Conservation (phyloP, 2,888 invertebrate genomes). For the Lasioglossum zephyrum region DNA sequence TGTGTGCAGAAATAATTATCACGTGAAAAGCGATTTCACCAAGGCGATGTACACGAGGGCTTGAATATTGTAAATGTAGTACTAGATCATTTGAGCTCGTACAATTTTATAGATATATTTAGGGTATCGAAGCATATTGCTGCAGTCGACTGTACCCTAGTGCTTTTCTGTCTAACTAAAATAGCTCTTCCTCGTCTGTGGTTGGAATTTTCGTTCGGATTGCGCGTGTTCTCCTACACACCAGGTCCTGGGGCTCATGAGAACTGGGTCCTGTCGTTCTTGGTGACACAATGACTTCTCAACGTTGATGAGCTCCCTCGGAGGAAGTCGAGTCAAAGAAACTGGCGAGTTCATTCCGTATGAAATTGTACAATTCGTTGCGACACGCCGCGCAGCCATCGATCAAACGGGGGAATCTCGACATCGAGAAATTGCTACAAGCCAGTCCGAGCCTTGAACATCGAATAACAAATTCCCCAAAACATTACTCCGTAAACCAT, state of each 20-base stretch:
- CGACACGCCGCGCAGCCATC: neutral
- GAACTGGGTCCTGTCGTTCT: constrained; percentile 46
- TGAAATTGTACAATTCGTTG: neutral
- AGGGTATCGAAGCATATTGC: neutral
- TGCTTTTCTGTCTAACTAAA: neutral
- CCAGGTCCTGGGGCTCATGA: constrained; percentile 31
- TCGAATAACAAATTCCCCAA: neutral
- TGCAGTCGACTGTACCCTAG: neutral
- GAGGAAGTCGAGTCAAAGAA: constrained; percentile 18
- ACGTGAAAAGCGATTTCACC: neutral
- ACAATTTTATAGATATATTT: neutral
- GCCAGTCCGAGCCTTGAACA: neutral
- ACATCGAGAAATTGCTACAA: neutral
- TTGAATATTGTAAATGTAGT: neutral
- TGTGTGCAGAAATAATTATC: neutral
- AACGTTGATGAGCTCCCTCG: constrained; percentile 11
- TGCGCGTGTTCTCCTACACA: constrained; percentile 23
- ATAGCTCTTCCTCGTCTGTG: neutral
- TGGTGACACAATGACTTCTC: constrained; percentile 54
- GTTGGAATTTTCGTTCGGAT: constrained; percentile 11
- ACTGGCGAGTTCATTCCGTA: neutral
- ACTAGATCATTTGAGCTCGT: neutral
- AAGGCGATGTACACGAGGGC: neutral
- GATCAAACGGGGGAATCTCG: constrained; percentile 2
- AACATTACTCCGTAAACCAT: neutral